Evolutionary conservation across 2,113 vertebrate species (phyloP).

Genomic region (Camelus bactrianus): DNA sequence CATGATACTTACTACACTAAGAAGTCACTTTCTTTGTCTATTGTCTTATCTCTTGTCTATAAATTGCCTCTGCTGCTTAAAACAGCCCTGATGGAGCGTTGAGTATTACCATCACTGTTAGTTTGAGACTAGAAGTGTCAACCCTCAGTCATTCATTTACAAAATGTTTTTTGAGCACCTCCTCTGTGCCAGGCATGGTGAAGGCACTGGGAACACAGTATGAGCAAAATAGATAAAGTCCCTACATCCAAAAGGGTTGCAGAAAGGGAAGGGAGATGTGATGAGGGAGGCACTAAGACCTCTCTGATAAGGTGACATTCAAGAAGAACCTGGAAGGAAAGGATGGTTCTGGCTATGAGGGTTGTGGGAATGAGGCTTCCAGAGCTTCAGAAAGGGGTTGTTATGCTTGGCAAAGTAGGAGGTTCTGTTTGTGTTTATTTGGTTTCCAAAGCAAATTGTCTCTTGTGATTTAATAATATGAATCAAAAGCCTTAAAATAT

Average conservation of each 20-base stretch:
- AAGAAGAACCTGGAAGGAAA: neutral
- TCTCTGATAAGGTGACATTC: neutral
- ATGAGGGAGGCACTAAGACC: neutral
- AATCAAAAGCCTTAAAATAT: constrained; percentile 63
- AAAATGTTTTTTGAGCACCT: neutral
- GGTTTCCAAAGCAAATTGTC: constrained; percentile 72
- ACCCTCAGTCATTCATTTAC: neutral
- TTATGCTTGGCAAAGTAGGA: neutral
- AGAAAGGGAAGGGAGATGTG: neutral
- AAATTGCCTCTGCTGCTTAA: neutral
- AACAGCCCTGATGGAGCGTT: neutral
- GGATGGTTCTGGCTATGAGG: neutral
- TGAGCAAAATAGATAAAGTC: neutral
- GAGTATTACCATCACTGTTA: neutral
- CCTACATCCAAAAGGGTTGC: neutral
- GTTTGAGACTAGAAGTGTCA: neutral
- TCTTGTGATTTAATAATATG: constrained; percentile 64
- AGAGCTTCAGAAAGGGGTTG: neutral
- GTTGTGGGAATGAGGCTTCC: neutral
- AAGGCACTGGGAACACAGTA: neutral
- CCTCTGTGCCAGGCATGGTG: accelerated
- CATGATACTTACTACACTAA: neutral
- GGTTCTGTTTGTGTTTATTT: constrained; percentile 55
- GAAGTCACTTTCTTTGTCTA: neutral
- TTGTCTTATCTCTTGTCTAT: neutral